Percentiles rank a stretch among this genome's conserved stretches.
Evolutionary conservation across 2,888 invertebrate species (phyloP).

Genomic region (Drosophila nigricruria): DNA sequence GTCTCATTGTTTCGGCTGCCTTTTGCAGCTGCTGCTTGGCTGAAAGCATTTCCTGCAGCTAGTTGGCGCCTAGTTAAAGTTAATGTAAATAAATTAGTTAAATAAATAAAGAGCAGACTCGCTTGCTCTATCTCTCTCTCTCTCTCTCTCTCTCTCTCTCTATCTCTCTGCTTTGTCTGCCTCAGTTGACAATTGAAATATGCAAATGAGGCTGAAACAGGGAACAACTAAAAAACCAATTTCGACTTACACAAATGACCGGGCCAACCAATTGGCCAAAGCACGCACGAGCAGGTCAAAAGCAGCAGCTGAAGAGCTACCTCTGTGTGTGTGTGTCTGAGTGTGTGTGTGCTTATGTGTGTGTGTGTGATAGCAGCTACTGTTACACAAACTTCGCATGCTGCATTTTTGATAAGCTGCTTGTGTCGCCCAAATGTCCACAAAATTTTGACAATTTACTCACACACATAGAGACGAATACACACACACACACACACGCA

Average conservation of each 20-base stretch:
- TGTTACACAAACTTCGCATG: conserved; percentile 55
- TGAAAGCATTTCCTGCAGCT: conserved; percentile 7
- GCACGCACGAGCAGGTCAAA: conserved; percentile 61
- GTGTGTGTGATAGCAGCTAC: conserved; percentile 11
- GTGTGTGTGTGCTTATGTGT: background rate
- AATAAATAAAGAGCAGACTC: conserved; percentile 42
- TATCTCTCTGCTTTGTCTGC: background rate
- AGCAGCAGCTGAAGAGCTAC: background rate
- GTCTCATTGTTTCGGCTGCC: conserved; percentile 1
- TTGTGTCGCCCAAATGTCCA: conserved; percentile 50
- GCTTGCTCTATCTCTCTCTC: background rate
- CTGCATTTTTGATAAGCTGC: conserved; percentile 70
- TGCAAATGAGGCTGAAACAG: conserved; percentile 56
- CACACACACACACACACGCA: conserved; percentile 1
- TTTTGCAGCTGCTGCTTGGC: conserved; percentile 10
- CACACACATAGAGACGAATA: conserved; percentile 12
- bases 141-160: background rate
- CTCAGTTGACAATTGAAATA: conserved; percentile 56
- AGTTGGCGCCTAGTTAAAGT: conserved; percentile 46
- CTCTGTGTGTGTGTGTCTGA: background rate
- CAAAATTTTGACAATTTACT: conserved; percentile 61
- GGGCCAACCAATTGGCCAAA: conserved; percentile 48
- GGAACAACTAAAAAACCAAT: conserved; percentile 20
- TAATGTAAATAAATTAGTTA: conserved; percentile 67
- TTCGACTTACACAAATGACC: conserved; percentile 39